phyloP scores from a whole-genome alignment of 2,113 vertebrate species.

The Nycticorax nycticorax region DNA sequence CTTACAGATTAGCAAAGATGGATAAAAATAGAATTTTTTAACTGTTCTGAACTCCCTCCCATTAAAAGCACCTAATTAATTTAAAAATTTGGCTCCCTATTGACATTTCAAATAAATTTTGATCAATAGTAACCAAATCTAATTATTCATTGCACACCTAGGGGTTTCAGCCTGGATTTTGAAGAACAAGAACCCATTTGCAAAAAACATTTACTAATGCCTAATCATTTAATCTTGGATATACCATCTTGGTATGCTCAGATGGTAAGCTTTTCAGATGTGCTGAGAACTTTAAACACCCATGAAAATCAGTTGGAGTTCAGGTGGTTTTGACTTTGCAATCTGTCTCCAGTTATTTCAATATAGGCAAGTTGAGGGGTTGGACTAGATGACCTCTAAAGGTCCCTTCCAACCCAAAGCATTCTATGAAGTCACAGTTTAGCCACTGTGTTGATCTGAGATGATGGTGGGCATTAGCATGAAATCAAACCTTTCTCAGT shows the following conservation, averaged over 20 bases:
- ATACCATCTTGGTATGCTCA: background rate
- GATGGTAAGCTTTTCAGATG: background rate
- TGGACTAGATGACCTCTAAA: too few relatives aligned
- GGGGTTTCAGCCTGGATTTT: background rate
- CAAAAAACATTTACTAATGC: background rate
- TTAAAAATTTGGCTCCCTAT: background rate
- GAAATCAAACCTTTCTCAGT: background rate
- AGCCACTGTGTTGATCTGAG: background rate
- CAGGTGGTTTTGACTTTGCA: background rate
- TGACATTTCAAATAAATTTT: constrained; percentile 2
- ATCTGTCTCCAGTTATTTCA: background rate
- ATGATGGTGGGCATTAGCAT: background rate
- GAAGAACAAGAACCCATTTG: background rate
- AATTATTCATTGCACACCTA: background rate
- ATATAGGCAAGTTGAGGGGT: background rate
- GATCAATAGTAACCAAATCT: background rate
- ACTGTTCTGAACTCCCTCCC: background rate
- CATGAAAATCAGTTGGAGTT: background rate
- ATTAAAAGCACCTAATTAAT: background rate
- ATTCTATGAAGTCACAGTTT: background rate
- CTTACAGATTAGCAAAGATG: background rate
- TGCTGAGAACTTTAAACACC: background rate
- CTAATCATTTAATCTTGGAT: background rate
- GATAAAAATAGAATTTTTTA: background rate
- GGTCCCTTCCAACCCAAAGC: too few relatives aligned